Evolutionary conservation across 1,140 invertebrate genomes (phyloP), one percentile per base, ranked within the genome.

Genomic region (Caenorhabditis latens): DNA sequence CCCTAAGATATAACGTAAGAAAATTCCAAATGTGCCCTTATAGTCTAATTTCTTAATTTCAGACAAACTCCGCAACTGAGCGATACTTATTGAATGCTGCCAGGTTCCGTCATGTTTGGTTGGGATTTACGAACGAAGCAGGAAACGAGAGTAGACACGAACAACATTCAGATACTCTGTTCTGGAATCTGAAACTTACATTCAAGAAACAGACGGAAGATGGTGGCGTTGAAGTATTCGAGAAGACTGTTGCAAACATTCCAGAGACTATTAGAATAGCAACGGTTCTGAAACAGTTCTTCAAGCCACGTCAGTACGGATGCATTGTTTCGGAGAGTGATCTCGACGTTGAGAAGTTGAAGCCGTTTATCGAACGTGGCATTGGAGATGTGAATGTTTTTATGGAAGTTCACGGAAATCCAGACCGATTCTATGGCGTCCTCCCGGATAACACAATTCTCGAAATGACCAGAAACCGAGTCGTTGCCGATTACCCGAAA

Each of bases 131-230:
- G 5, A 46, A 50, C 24, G n/a, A 46, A 43, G 19, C 50, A 55
- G 85, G 55, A 32, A 86, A 89, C 61, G 55, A 43, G 7, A 87
- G 88, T n/a, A 88, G 88, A 43, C 88, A 89, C 58, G 88, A 89
- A 46, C 88, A 89, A 83, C 90, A 88, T 32, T 89, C 89, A 21
- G 87, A 89, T 53, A 89, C 55, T 6, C 50, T 89, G 32, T 89
- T 89, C 50, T 89, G 89, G 89, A 87, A 19, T 40, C 42, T 89
- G 24, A 82, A 89, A 50, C 24, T 89, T 9, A 61, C 58, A 11
- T 89, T 89, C 82, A 79, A 46, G 14, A 88, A 71, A 57, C 84
- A 63, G 48, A 50, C 19, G 0, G n/a, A 24, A 6, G 71, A 83
- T n/a, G 87, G 79, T 57, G 19, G 21, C 14, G n/a, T 61, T n/a